Base-by-base conservation (phyloP, 2,888 invertebrate species). In the Drosophila sordidula region DNA sequence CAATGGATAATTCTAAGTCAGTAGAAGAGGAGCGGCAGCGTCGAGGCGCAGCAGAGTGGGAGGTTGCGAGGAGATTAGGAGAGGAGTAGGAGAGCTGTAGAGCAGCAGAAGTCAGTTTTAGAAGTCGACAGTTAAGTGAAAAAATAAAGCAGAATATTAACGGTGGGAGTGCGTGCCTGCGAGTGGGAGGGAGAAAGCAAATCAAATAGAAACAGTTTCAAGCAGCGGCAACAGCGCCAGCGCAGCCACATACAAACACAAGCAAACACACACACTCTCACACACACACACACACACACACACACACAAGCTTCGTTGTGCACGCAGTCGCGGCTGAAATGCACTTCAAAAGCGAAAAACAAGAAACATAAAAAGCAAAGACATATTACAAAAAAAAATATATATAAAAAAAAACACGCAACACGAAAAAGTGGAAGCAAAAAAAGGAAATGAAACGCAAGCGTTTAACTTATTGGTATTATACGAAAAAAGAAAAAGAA, bases 1-100 rank as follows among this genome's bases (percentile, higher is more conserved):
- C 90, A 91, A 70, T 86, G 84, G 91, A 89, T 90, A 90, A 91
- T 90, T 90, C 78, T 90, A 90, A 90, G 88, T 89, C 81, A 85
- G 61, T 69, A 61, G 42, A 61, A 29, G 8, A 47, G 41, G 38
- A 41, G 45, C 2, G 38, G 38, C 29, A 46, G 32, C 14, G 18
- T 36, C 14, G 34, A 32, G 42, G 22, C 25, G 25, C 14, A 18
- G 22, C 45, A 38, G 39, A 38, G 12, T 25, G 45, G 38, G n/a
- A 41, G 34, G n/a, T n/a, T n/a, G n/a, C n/a, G n/a, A n/a, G n/a
- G n/a, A n/a, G n/a, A n/a, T n/a, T n/a, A 38, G 26, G 22, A 49
- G 29, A 14, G 34, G 26, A 22, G 51, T 41, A 11, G 11, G 3
- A 32, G 32, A 32, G 44, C 42, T 36, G 38, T 38, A n/a, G 32